Percentiles rank a stretch among this genome's conserved stretches.
Conservation (phyloP, 2,797 vertebrate genomes). For the Pseudochirops corinnae region DNA sequence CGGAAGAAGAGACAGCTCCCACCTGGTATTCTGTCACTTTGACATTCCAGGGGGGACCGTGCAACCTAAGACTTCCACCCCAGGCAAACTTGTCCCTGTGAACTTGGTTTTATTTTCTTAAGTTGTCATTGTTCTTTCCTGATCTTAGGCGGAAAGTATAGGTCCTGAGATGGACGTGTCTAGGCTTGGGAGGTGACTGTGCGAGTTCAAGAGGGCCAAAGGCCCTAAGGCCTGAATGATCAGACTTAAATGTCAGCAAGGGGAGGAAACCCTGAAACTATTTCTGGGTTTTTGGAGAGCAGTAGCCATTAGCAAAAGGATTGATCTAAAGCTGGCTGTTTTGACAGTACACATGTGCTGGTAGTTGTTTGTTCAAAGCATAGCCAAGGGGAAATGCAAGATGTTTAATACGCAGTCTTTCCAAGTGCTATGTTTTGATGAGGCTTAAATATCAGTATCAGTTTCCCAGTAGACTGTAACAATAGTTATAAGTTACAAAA, state of each 20-base stretch:
- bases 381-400: neutral
- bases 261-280: neutral
- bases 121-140: neutral
- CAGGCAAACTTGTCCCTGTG: neutral
- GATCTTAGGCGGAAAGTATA: neutral
- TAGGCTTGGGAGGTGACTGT: neutral
- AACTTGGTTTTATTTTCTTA: neutral
- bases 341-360: neutral
- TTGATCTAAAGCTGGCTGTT: neutral
- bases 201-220: neutral
- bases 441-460: neutral
- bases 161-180: neutral
- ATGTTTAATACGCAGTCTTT: neutral
- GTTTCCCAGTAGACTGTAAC: neutral
- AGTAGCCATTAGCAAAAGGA: neutral
- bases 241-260: neutral
- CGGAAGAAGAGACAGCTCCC: neutral
- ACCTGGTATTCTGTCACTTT: neutral
- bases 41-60: neutral
- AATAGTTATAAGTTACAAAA: neutral
- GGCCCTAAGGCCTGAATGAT: neutral
- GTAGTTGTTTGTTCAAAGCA: neutral
- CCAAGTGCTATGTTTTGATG: neutral
- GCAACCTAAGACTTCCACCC: neutral
- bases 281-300: neutral